Conservation (phyloP, 2,888 invertebrate species). For the Leucophenga maculata region DNA sequence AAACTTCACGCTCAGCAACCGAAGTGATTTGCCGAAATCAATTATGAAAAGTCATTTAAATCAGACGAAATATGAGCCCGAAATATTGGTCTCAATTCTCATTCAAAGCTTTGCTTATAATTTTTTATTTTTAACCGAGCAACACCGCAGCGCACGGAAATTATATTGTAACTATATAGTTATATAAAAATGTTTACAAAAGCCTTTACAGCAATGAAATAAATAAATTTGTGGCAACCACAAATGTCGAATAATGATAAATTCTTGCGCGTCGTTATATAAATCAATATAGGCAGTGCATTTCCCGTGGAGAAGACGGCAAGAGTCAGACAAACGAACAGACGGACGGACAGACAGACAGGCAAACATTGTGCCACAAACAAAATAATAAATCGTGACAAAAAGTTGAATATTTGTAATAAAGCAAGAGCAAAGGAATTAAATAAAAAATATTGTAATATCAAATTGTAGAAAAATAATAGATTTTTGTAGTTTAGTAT, state of each 20-base stretch:
- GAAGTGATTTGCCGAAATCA: too few species aligned
- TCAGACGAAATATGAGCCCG: too few species aligned
- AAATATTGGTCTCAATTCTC: too few species aligned
- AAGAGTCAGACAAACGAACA: not conserved
- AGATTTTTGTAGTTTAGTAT: not conserved
- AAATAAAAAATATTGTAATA: not conserved
- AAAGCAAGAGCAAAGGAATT: not conserved
- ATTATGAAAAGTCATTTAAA: too few species aligned
- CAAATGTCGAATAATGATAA: conserved; percentile 29
- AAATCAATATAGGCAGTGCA: not conserved
- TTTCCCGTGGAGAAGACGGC: not conserved
- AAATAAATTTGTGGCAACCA: conserved; percentile 24
- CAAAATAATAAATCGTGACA: conserved; percentile 2
- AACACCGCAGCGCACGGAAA: too few species aligned
- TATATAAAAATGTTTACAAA: not conserved
- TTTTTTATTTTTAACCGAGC: too few species aligned
- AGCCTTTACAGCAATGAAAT: conserved; percentile 11
- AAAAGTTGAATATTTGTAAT: not conserved
- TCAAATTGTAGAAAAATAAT: not conserved
- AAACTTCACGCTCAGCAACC: too few species aligned
- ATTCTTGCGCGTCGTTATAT: conserved; percentile 3
- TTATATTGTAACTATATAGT: too few species aligned
- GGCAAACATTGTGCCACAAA: not conserved
- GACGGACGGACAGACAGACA: not conserved
- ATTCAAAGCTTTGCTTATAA: too few species aligned